Base-by-base conservation (phyloP, 2,888 invertebrate species). In the Crematogaster levior region DNA sequence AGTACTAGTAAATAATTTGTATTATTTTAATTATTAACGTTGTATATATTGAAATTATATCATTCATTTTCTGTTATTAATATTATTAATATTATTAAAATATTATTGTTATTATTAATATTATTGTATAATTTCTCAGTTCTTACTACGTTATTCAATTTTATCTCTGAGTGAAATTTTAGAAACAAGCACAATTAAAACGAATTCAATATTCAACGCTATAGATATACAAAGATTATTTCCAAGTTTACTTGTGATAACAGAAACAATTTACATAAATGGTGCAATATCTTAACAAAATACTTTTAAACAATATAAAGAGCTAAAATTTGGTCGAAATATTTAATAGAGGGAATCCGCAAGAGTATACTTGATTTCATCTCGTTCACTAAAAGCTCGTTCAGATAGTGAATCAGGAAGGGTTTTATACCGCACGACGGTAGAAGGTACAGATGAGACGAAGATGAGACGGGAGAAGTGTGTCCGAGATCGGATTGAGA, bases 401-500 rank as follows among this genome's bases (percentile, higher is more conserved):
- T 82, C 58, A 53, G 46, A 72, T 61, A 43, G 60, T 48, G 70
- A 80, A 34, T 51, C 30, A 53, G 66, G 24, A 68, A 80, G 56
- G n/a, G 18, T 80, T 74, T 84, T 82, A 85, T 82, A 84, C 82
- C 79, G 51, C 61, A 85, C 74, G 84, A 82, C 37, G 56, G 46
- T 70, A 63, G 77, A 46, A 65, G 60, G 43, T 65, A 68, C 68
- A 79, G 37, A 27, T 18, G 63, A 68, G 63, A 66, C 30, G 66
- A 65, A 77, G 30, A 46, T 51, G 63, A 24, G 56, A 30, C 43
- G 43, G 63, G 18, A 56, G 7, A 34, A 61, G 61, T 34, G 82
- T 79, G 84, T 83, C 73, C 70, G 56, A 63, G 83, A 82, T 88
- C 84, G 84, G 84, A 81, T 84, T 84, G 84, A 80, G 87, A 85